Percentiles rank a stretch among this genome's conserved stretches.
Conservation (phyloP, 2,113 vertebrate species). For the Indicator maculatus region DNA sequence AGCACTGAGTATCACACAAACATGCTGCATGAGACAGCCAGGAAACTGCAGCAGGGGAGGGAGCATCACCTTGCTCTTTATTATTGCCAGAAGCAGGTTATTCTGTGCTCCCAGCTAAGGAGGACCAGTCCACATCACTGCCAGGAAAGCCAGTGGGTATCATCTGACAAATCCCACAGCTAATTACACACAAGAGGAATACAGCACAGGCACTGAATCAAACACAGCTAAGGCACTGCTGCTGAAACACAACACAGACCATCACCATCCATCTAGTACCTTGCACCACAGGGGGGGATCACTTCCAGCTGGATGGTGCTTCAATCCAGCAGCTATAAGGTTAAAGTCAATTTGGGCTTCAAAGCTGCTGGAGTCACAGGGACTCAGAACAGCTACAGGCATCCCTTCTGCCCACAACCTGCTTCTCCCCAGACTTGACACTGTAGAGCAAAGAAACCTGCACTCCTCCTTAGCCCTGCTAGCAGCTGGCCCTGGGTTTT, state of each 20-base stretch:
- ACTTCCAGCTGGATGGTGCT: neutral
- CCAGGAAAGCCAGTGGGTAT: neutral
- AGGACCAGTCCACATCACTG: fast-evolving
- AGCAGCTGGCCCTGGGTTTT: neutral
- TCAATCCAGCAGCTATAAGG: neutral
- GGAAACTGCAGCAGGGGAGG: neutral
- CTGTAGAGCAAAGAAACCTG: neutral
- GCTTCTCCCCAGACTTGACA: neutral
- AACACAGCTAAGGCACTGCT: neutral
- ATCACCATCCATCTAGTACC: fast-evolving
- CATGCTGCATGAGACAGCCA: neutral
- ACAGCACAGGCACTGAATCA: neutral
- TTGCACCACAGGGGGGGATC: neutral
- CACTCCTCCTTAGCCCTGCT: fast-evolving
- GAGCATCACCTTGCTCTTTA: neutral
- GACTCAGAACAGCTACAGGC: neutral
- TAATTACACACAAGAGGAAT: fast-evolving
- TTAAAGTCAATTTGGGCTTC: neutral
- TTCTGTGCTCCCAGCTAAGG: neutral
- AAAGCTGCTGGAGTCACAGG: fast-evolving
- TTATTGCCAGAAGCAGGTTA: neutral
- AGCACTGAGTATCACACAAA: neutral
- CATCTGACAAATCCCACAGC: neutral
- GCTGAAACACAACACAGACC: neutral
- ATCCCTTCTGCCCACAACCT: fast-evolving